Evolutionary conservation across 2,888 invertebrate genomes (phyloP).

Genomic region (Spisula solida): DNA sequence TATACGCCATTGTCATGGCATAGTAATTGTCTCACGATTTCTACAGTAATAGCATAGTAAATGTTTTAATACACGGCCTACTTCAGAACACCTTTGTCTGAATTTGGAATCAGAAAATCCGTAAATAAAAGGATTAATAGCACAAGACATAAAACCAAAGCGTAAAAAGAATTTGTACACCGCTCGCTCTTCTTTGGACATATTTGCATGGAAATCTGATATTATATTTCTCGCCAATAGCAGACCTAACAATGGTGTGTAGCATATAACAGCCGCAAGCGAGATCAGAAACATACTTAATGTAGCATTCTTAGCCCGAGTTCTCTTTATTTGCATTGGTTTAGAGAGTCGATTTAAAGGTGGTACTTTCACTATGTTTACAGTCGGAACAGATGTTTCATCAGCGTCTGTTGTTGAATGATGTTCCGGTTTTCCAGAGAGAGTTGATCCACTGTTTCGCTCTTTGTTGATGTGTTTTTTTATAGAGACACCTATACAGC

Average conservation of each 20-base stretch:
- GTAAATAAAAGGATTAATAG: slow-evolving; percentile 77
- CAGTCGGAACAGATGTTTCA: not conserved
- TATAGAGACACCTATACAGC: slow-evolving; percentile 60
- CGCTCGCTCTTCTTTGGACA: slow-evolving; percentile 53
- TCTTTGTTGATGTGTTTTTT: slow-evolving; percentile 57
- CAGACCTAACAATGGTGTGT: slow-evolving; percentile 66
- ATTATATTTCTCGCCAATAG: slow-evolving; percentile 54
- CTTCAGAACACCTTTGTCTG: slow-evolving; percentile 44
- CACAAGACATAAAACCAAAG: slow-evolving; percentile 71
- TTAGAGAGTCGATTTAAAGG: not conserved
- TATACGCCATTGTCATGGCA: not conserved
- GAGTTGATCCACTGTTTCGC: slow-evolving; percentile 48
- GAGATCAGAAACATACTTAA: slow-evolving; percentile 73
- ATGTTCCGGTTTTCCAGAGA: not conserved
- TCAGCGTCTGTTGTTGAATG: not conserved
- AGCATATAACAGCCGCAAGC: slow-evolving; percentile 68
- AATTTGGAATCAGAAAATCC: slow-evolving; percentile 72
- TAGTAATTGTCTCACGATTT: not conserved
- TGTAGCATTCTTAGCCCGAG: slow-evolving; percentile 67
- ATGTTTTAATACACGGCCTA: not conserved
- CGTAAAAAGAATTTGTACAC: slow-evolving; percentile 71
- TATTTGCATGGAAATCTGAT: slow-evolving; percentile 52
- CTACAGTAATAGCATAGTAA: not conserved
- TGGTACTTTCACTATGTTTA: not conserved
- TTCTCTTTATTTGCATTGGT: slow-evolving; percentile 25